phyloP scores from a whole-genome alignment of 2,888 invertebrate species.

The Exephanes ischioxanthus region DNA sequence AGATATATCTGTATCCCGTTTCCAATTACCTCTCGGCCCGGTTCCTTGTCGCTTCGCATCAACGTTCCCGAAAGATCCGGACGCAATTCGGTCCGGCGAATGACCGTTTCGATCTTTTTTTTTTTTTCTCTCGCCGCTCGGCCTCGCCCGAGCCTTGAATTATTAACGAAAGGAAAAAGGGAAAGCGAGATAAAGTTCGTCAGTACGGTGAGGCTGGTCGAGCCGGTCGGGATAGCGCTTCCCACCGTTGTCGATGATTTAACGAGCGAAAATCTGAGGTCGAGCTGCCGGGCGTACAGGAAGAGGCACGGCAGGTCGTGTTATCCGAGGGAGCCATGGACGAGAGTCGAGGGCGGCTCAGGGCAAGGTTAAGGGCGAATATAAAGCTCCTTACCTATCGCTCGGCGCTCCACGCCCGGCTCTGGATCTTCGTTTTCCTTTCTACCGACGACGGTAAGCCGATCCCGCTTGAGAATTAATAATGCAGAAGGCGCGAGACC shows the following conservation, averaged over 20 bases:
- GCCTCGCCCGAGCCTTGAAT: slow-evolving; percentile 41
- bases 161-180: slow-evolving; percentile 48
- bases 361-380: slow-evolving; percentile 36
- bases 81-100: slow-evolving; percentile 27
- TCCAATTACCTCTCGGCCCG: background rate
- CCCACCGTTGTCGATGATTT: slow-evolving; percentile 50
- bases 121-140: background rate
- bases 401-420: background rate
- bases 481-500: slow-evolving; percentile 61
- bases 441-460: slow-evolving; percentile 47
- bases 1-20: background rate
- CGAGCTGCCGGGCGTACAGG: slow-evolving; percentile 21
- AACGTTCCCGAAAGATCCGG: slow-evolving; percentile 42
- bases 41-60: slow-evolving; percentile 30
- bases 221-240: background rate
- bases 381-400: slow-evolving; percentile 4
- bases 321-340: background rate
- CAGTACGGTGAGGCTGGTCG: background rate
- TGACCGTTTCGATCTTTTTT: slow-evolving; percentile 24
- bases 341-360: slow-evolving; percentile 40
- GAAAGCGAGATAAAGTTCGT: slow-evolving; percentile 15
- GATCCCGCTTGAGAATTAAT: slow-evolving; percentile 54
- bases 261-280: slow-evolving; percentile 61
- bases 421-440: slow-evolving; percentile 49
- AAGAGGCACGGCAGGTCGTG: background rate